Base-by-base conservation (phyloP, 2,113 vertebrate genomes). In the Microcebus ravelobensis region DNA sequence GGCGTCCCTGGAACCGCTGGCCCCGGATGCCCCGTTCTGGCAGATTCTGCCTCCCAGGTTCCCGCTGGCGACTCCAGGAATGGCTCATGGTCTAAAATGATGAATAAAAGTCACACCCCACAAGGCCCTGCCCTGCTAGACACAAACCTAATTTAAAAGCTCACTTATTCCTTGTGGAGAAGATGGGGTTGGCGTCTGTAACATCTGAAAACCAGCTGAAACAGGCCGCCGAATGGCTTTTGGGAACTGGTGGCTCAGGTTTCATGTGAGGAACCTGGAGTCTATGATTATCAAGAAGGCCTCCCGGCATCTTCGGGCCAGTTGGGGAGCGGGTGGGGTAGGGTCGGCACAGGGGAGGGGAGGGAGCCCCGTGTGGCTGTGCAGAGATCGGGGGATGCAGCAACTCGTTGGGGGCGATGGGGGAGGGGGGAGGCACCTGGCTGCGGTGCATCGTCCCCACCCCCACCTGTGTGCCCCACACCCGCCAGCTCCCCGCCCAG, bases 81-180 rank as follows among this genome's bases (percentile, higher is more conserved):
- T 3, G 36, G 12, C 6, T 13, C 1, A 0, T 13, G 63, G 42
- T 65, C 50, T 48, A 14, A 89, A 17, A 34, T 13, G 17, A 27
- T 36, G 39, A 48, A 23, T 21, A 13, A 59, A 50, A 48, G 14
- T 52, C 48, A 13, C 4, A 0, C 10, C 70, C 57, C 57, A 4
- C 0, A 3, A 36, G 45, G 42, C 77, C 5, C 73, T 3, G 0
- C 14, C 70, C 57, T 50, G 2, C 0, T 4, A 45, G 52, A 50
- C 83, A 57, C 83, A 65, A 20, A 85, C 31, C 17, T 42, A 23
- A 57, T 76, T 68, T 42, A 63, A 80, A 14, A 57, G 65, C 9
- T 50, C 8, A 5, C 73, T 74, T 34, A 10, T 34, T 70, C 84
- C 77, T 70, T 7, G 50, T 71, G 59, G 95, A 4, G 71, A 71